These are phyloP conservation scores for Paracentrotus lividus DNA, from an alignment of 53 echinoderm and acorn worm species.

Conservation along the genomic window DNA sequence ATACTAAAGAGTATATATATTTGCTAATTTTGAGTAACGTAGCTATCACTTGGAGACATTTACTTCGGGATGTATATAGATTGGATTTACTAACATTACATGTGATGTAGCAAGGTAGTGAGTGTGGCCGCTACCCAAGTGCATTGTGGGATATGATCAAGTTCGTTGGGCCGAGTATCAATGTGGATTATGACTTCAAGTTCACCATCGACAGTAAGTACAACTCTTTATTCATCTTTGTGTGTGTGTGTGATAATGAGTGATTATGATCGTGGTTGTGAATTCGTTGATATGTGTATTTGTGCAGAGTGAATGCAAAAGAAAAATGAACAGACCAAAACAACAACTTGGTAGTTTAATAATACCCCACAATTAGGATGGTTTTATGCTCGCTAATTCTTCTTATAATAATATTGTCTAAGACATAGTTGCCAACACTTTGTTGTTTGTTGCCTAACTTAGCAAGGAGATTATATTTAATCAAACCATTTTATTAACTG, in stretches of 20 bases:
- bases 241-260: slow-evolving; percentile 13
- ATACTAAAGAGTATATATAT: background rate
- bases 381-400: no score
- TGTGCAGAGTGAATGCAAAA: background rate
- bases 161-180: slow-evolving; percentile 56
- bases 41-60: background rate
- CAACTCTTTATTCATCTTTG: background rate
- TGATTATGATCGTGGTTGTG: background rate
- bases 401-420: no score
- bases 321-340: background rate
- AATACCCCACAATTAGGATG: no score
- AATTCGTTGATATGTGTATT: no score
- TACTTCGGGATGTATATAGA: slow-evolving; percentile 42
- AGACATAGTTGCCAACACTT: no score
- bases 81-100: slow-evolving; percentile 57
- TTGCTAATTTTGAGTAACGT: background rate
- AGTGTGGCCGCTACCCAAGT: background rate
- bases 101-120: slow-evolving; percentile 58
- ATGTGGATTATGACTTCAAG: slow-evolving; percentile 70
- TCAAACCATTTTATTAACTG: no score
- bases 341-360: no score
- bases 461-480: no score
- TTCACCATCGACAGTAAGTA: slow-evolving; percentile 71
- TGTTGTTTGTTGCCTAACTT: no score
- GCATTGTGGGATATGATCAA: slow-evolving; percentile 71